Percentiles rank a stretch among this genome's conserved stretches.
Conservation (phyloP, 1,140 invertebrate species). For the Brachionus asplanchnoidis region DNA sequence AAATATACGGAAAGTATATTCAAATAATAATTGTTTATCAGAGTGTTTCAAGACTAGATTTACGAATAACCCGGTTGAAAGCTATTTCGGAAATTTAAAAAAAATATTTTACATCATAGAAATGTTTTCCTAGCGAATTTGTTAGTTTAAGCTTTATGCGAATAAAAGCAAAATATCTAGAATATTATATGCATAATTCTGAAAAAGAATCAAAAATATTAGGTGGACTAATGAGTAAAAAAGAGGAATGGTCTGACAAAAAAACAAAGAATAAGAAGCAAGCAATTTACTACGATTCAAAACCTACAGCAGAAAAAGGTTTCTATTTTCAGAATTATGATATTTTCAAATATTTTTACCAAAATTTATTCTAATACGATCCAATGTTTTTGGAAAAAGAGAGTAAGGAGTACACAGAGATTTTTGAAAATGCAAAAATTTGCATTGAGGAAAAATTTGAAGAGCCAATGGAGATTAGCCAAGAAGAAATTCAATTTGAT, state of each 20-base stretch:
- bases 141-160: too few species aligned
- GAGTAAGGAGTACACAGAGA: too few species aligned
- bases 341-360: neutral
- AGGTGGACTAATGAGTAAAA: neutral
- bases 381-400: too few species aligned
- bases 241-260: neutral
- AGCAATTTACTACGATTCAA: too few species aligned
- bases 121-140: too few species aligned
- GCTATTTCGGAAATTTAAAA: neutral
- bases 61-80: neutral
- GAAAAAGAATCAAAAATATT: too few species aligned
- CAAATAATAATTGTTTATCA: neutral
- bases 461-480: neutral
- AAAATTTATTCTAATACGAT: too few species aligned
- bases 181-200: too few species aligned
- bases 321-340: neutral
- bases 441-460: too few species aligned
- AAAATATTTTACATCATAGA: too few species aligned
- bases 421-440: too few species aligned
- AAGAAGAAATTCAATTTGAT: neutral
- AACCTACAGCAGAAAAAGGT: neutral
- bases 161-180: too few species aligned
- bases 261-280: neutral
- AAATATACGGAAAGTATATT: neutral
- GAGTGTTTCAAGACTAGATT: neutral